Conservation (phyloP, 2,113 vertebrate genomes). For the Ceyx cyanopectus region DNA sequence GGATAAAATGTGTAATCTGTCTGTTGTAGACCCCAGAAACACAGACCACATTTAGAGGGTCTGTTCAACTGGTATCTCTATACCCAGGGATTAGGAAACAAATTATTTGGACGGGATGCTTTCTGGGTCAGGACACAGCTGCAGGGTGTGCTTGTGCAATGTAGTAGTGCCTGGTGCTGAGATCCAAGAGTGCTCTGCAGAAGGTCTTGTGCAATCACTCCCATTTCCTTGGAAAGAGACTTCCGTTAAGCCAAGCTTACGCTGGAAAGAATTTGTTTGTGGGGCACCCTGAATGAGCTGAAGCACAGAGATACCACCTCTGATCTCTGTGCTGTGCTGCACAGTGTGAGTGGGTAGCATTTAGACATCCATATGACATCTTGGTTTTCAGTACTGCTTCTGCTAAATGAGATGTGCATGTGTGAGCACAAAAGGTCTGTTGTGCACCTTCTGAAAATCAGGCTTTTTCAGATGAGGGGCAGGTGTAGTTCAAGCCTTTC, state of each 20-base stretch:
- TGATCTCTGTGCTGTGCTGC: background rate
- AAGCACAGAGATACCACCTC: background rate
- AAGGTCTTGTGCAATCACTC: background rate
- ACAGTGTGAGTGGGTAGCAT: rapidly evolving
- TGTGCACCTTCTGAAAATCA: background rate
- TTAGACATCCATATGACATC: background rate
- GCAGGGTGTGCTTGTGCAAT: background rate
- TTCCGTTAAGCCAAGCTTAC: background rate
- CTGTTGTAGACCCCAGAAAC: background rate
- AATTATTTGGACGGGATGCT: background rate
- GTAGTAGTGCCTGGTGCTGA: background rate
- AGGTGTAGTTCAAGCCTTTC: background rate
- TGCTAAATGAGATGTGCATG: background rate
- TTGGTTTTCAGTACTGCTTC: background rate
- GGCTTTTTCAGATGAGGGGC: background rate
- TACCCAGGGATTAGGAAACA: background rate
- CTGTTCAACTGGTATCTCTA: background rate
- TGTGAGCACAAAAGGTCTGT: background rate
- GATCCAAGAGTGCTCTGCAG: background rate
- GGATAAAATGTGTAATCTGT: background rate
- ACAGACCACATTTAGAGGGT: background rate
- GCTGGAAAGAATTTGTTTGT: background rate
- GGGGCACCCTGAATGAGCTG: background rate
- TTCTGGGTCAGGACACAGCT: background rate
- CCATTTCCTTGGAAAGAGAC: background rate